Conservation (phyloP, 2,113 vertebrate genomes). For the Cynoglossus semilaevis region DNA sequence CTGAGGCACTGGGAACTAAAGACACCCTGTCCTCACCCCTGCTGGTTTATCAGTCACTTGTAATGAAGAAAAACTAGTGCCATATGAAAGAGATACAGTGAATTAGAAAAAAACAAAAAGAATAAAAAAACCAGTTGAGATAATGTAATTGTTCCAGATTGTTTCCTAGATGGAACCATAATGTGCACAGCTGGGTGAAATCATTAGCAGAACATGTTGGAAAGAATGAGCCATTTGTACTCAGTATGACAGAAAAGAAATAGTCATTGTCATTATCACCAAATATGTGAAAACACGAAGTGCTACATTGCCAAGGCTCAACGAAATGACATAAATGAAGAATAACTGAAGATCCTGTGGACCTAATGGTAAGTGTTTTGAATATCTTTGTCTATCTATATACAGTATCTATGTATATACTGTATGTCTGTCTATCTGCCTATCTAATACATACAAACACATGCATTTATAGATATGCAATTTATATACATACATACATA, state of each 20-base stretch:
- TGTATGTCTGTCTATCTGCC: too few species aligned
- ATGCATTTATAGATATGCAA: too few species aligned
- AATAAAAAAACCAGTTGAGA: constrained; percentile 10
- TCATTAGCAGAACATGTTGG: constrained; percentile 34
- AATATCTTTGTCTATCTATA: too few species aligned
- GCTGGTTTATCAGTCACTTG: too few species aligned
- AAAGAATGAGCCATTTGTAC: constrained; percentile 6
- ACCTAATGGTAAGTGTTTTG: too few species aligned
- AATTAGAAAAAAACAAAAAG: not conserved
- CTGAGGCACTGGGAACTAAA: too few species aligned
- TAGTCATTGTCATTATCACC: constrained; percentile 38
- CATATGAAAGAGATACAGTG: not conserved
- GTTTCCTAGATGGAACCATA: constrained; percentile 35
- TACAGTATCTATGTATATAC: too few species aligned
- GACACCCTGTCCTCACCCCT: too few species aligned
- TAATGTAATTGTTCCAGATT: constrained; percentile 26
- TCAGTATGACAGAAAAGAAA: constrained; percentile 20
- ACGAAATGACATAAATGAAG: too few species aligned
- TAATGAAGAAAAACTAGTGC: constrained; percentile 9
- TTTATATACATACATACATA: too few species aligned
- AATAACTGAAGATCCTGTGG: too few species aligned
- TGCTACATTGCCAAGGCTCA: not conserved
- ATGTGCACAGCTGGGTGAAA: constrained; percentile 48
- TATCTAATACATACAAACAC: too few species aligned
- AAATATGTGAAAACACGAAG: constrained; percentile 28